Evolutionary conservation across 2,113 vertebrate genomes (phyloP), one percentile per base, ranked within the genome.

Genomic region (Sterrhoptilus dennistouni): DNA sequence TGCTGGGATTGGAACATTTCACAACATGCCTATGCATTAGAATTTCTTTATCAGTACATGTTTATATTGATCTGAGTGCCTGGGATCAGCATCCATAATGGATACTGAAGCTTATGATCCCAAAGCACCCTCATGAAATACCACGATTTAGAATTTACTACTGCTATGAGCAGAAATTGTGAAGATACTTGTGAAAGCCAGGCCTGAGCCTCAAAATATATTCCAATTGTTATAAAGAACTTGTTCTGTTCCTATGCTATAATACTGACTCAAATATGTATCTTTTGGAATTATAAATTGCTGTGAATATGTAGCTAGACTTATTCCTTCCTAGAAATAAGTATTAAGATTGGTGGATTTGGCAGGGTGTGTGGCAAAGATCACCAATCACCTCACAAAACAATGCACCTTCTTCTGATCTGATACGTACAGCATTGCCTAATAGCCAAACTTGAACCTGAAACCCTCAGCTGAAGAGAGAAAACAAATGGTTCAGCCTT

Each of bases 361-460:
- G 54, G 6, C 8, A 59, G 36, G 47, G 24, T 75, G 10, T 3
- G 2, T 21, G 35, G 56, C 57, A 85, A 87, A 71, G 52, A 9
- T 64, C 2, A 3, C 13, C 2, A 3, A 50, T 27, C n/a, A 33
- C 19, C 18, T 27, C 4, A 1, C 27, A 19, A 47, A 40, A 29
- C 14, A 21, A 9, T 9, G 29, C 63, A 31, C 35, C 29, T 71
- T 19, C 25, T 63, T 83, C 60, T 61, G 7, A 40, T 28, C 36
- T 14, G 8, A 44, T 18, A 36, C 1, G 0, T 36, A 42, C 40
- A 70, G 36, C 50, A 29, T 16, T 3, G 1, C n/a, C 36, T 57
- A 42, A 56, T 81, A 80, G 76, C 14, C 60, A 24, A 11, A 66
- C 59, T 23, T 77, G 54, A 74, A 77, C 20, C 14, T 42, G 68